Conservation (phyloP, 2,113 vertebrate species). For the Charina bottae region DNA sequence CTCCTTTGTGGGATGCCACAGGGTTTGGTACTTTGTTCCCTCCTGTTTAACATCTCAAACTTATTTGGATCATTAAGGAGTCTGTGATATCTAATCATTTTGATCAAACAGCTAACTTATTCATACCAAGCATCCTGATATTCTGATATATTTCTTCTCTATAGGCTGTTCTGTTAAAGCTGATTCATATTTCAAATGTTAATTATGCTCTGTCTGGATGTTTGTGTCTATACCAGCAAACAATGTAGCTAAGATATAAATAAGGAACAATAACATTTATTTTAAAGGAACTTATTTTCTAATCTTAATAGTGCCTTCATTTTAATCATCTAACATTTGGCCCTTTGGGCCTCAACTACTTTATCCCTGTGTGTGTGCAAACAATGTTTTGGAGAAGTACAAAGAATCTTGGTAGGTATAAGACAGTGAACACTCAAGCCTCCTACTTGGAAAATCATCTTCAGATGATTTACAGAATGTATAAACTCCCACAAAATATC, state of each 20-base stretch:
- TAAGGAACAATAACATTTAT: background rate
- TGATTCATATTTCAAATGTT: constrained; percentile 32
- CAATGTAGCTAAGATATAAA: background rate
- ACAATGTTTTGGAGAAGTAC: background rate
- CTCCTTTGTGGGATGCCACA: background rate
- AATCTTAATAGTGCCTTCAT: background rate
- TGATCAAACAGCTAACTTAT: constrained; percentile 27
- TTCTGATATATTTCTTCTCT: constrained; percentile 16
- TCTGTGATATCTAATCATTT: constrained; percentile 17
- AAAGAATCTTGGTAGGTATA: constrained; percentile 11
- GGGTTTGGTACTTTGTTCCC: background rate
- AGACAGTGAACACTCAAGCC: background rate
- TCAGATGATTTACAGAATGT: constrained; percentile 1
- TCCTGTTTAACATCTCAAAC: background rate
- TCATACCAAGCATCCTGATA: constrained; percentile 21
- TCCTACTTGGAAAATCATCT: constrained; percentile 8
- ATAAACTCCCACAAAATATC: constrained; percentile 17
- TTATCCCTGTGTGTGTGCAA: background rate
- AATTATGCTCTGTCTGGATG: constrained; percentile 18
- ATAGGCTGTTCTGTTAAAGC: constrained; percentile 19
- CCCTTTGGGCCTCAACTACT: background rate
- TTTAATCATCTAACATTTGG: background rate
- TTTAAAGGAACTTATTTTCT: background rate
- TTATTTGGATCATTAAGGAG: constrained; percentile 12
- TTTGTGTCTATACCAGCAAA: constrained; percentile 13